phyloP scores from a whole-genome alignment of 2,888 invertebrate genomes.

The Melieria picta region DNA sequence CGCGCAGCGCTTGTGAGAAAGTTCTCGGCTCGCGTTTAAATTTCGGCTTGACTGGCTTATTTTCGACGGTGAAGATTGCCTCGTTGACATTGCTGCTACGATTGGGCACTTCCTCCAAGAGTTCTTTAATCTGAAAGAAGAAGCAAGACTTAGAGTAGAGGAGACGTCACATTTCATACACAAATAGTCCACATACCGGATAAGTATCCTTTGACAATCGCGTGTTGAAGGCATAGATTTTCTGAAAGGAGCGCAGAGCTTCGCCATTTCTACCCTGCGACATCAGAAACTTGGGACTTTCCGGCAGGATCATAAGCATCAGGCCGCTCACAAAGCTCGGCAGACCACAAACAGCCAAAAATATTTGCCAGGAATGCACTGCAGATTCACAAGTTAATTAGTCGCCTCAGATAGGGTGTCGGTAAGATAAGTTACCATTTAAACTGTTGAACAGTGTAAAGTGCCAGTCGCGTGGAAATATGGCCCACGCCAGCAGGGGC shows the following conservation, averaged over 20 bases:
- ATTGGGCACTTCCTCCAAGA: constrained; percentile 56
- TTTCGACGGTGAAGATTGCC: constrained; percentile 51
- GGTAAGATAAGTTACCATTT: constrained; percentile 53
- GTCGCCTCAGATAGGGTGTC: background rate
- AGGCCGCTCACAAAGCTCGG: constrained; percentile 75
- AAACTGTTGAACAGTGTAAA: constrained; percentile 66
- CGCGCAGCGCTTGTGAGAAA: constrained; percentile 63
- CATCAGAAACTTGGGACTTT: constrained; percentile 62
- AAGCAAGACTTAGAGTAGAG: background rate
- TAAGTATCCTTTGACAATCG: constrained; percentile 72
- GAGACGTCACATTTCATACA: too few species aligned
- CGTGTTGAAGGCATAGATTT: constrained; percentile 75
- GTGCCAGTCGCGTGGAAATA: constrained; percentile 74
- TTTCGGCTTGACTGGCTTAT: constrained; percentile 35
- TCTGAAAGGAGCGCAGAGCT: constrained; percentile 60
- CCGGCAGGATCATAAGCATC: constrained; percentile 68
- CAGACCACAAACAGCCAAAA: constrained; percentile 69
- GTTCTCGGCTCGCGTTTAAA: constrained; percentile 40
- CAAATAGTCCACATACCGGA: constrained; percentile 68
- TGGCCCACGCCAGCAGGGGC: constrained; percentile 78
- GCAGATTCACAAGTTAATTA: background rate
- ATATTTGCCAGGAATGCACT: constrained; percentile 64
- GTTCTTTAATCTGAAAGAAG: constrained; percentile 49
- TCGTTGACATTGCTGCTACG: constrained; percentile 47
- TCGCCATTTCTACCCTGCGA: constrained; percentile 58